Base-by-base conservation (phyloP, 2,888 invertebrate genomes). In the Drosophila eohydei region DNA sequence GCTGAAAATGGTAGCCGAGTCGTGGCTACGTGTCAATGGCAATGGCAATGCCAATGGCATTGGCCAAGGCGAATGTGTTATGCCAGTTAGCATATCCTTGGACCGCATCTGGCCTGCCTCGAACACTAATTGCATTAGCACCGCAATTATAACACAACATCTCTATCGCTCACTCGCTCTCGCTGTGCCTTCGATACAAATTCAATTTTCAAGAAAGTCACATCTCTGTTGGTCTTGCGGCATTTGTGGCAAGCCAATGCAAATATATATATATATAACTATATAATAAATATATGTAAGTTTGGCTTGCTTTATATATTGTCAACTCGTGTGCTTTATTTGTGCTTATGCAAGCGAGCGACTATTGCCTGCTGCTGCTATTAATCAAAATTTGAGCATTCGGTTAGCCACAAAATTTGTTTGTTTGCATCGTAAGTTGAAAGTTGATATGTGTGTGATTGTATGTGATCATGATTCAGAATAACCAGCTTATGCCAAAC, bases 111-210 rank as follows among this genome's bases (percentile, higher is more conserved):
- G 52, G 54, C 52, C 40, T 6, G 50, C 26, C 52, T 60, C 9
- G 59, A 68, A 30, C 34, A 55, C 41, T 44, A 73, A 78, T 71
- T 81, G 82, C 75, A 70, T 70, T 78, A 71, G 44, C 52, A 74
- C 71, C 69, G 57, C 79, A 74, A 71, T 71, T 70, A 81, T 70
- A 70, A 62, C 57, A 52, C 59, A 67, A 50, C 57, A 72, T 36
- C 36, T 36, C 11, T 36, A 11, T 36, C 11, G 8, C 11, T 12
- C 16, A 11, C 21, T 41, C 16, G 2, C 12, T 14, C 26, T 14
- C 26, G 1, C 26, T 50, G 54, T 54, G 48, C 12, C 60, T 51
- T 32, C 32, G 36, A 63, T 41, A 43, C 56, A 59, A 44, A 67
- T 63, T 60, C 51, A 44, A 62, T 65, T 74, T 78, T 51, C 6